Conservation (phyloP, 2,797 vertebrate genomes). For the Poeciliopsis presidionis region DNA sequence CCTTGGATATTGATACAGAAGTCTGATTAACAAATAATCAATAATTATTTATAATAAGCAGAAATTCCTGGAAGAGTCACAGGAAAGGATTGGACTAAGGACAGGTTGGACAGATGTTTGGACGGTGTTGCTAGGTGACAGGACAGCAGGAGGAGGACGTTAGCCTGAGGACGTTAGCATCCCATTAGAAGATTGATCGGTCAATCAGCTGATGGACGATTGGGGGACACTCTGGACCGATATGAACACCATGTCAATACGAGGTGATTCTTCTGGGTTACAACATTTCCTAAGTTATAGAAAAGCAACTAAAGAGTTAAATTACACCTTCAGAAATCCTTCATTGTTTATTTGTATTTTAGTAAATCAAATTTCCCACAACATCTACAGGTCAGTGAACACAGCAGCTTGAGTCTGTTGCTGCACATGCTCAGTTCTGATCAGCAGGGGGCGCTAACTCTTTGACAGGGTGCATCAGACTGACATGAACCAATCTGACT, state of each 20-base stretch:
- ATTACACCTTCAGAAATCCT: not conserved
- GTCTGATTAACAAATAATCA: not conserved
- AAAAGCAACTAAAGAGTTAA: too few relatives aligned
- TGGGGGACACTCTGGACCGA: too few relatives aligned
- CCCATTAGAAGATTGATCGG: not conserved
- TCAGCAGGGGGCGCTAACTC: too few relatives aligned
- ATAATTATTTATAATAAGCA: not conserved
- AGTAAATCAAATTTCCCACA: not conserved
- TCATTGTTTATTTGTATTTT: not conserved
- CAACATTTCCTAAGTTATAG: too few relatives aligned
- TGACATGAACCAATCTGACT: too few relatives aligned
- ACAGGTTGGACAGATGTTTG: not conserved
- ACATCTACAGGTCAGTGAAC: not conserved
- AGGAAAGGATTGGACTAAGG: not conserved
- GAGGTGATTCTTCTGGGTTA: too few relatives aligned
- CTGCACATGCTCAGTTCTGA: not conserved
- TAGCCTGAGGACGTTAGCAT: conserved; percentile 15
- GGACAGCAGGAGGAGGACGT: conserved; percentile 2
- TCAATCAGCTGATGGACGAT: not conserved
- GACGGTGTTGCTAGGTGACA: not conserved
- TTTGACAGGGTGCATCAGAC: too few relatives aligned
- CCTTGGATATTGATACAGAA: not conserved
- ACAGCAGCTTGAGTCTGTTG: not conserved
- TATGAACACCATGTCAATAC: too few relatives aligned
- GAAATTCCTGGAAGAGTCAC: not conserved